Conservation (phyloP, 2,888 invertebrate species). For the Conus canariensis region DNA sequence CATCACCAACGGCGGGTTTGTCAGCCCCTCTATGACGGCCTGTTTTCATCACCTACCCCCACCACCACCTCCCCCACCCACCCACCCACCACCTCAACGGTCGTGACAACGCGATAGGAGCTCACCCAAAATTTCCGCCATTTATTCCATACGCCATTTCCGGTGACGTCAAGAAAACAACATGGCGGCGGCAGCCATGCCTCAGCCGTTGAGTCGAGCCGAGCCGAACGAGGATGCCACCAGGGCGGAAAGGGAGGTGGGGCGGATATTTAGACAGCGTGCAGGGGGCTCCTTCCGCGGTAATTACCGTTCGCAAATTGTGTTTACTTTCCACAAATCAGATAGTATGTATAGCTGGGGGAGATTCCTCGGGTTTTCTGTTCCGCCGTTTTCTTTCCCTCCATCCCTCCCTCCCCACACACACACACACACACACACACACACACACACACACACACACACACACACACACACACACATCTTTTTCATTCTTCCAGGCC, state of each 20-base stretch:
- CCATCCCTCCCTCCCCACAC: neutral
- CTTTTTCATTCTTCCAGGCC: neutral
- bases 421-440: too few species aligned
- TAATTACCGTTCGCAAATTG: constrained; percentile 46
- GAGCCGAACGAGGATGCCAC: too few species aligned
- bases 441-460: too few species aligned
- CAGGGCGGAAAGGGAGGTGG: neutral
- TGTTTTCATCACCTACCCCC: neutral
- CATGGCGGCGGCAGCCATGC: constrained; percentile 18
- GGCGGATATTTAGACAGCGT: constrained; percentile 44
- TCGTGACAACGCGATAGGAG: neutral
- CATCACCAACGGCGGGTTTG: neutral
- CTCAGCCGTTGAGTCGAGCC: too few species aligned
- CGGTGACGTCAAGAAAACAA: constrained; percentile 42
- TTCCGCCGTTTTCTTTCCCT: neutral
- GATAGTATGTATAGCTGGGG: constrained; percentile 41
- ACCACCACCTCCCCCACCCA: neutral
- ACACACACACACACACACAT: too few species aligned
- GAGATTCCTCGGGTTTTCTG: constrained; percentile 18
- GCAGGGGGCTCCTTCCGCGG: constrained; percentile 34
- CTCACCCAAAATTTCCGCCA: constrained; percentile 24
- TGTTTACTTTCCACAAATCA: constrained; percentile 46
- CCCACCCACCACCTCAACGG: neutral
- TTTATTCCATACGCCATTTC: constrained; percentile 39
- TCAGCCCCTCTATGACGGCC: neutral